These are phyloP conservation scores for Aphrophora alni DNA, from an alignment of 2,888 invertebrate genomes.

Conservation along the genomic window DNA sequence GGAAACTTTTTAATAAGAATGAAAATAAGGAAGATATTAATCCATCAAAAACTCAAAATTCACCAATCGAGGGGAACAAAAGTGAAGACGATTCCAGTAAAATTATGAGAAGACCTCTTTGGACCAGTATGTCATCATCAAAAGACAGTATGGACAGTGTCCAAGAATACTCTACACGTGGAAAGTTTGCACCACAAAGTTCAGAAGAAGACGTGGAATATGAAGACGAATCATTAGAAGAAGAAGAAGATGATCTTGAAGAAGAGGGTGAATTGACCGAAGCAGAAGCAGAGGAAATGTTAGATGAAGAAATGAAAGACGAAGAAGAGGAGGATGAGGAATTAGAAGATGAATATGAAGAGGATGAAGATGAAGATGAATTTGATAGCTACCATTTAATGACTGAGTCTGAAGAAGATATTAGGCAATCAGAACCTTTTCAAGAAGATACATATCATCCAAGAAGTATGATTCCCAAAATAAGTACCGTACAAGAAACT, in stretches of 20 bases:
- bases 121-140: not conserved
- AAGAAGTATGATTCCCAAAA: constrained; percentile 57
- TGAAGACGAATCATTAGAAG: constrained; percentile 54
- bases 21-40: not conserved
- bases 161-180: not conserved
- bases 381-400: constrained; percentile 27
- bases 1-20: not conserved
- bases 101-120: not conserved
- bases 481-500: not conserved
- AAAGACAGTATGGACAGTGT: constrained; percentile 34
- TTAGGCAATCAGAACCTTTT: constrained; percentile 26
- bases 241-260: constrained; percentile 48
- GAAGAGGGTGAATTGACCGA: constrained; percentile 52
- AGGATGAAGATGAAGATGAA: constrained; percentile 40
- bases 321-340: constrained; percentile 55
- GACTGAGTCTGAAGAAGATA: constrained; percentile 42
- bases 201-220: constrained; percentile 54
- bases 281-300: constrained; percentile 42
- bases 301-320: constrained; percentile 51
- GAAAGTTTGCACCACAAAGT: constrained; percentile 8
- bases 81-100: not conserved
- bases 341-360: constrained; percentile 46
- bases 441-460: constrained; percentile 75
- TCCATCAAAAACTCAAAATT: not conserved
- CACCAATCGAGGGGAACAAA: constrained; percentile 4